Base-by-base conservation (phyloP, 2,797 vertebrate genomes). In the Alosa sapidissima region DNA sequence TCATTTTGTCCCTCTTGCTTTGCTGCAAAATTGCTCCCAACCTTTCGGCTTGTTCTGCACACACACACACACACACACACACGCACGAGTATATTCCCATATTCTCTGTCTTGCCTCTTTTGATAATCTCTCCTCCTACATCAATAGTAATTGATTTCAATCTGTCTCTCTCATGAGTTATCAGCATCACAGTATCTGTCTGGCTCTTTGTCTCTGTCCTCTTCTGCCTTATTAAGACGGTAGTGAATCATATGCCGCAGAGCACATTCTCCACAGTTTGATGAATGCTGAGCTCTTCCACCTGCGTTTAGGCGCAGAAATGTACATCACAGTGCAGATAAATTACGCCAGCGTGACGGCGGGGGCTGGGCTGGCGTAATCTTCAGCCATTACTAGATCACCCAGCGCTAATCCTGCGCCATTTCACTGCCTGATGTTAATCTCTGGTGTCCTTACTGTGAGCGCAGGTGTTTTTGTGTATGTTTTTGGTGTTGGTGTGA, bases 1-100 rank as follows among this genome's bases (percentile, higher is more conserved):
- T 33, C 51, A 11, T 6, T 68, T 84, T 68, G 82, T 85, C 81
- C 83, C 88, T 85, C 83, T 86, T 62, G 83, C 19, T 83, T 16
- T 49, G 54, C 54, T 55, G 54, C 54, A 55, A 55, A 55, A 55
- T 84, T 24, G 62, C 68, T 72, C n/a, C 24, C 24, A 24, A 7
- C 24, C 60, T 9, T 21, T 62, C 60, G 1, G 1, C 55, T 60
- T n/a, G 55, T 7, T 60, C 55, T 28, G 8, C n/a, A 19, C n/a
- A 24, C 45, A 33, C 83, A 19, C n/a, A 11, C 47, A 10, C 11
- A 68, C 60, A 28, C 60, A 28, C 60, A 28, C 60, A 16, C 10
- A 41, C 6, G 5, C 33, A 75, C 68, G 41, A 28, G 11, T 10
- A 16, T n/a, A 28, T n/a, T 10, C 60, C 1, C 58, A n/a, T 33